A percentile compares a stretch with the other conserved stretches of the same genome.
These are phyloP conservation scores for Apostichopus californicus DNA, from an alignment of 35 echinoderm and acorn worm species.

Conservation along the genomic window DNA sequence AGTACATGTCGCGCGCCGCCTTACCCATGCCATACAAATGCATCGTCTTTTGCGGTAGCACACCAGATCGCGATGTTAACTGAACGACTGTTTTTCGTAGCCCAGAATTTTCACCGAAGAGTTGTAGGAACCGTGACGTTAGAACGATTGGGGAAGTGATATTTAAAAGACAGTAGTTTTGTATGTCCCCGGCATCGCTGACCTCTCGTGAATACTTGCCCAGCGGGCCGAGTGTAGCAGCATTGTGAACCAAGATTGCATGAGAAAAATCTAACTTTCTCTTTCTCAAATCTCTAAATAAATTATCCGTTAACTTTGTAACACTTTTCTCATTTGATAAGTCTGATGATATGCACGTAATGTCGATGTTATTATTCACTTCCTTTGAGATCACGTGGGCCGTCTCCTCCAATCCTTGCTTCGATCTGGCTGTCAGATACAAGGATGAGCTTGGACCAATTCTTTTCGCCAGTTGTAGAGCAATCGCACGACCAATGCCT, in stretches of 20 bases:
- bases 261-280: conserved; percentile 47
- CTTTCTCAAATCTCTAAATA: background rate
- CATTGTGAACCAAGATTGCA: conserved; percentile 66
- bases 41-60: conserved; percentile 55
- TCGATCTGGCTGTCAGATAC: conserved; percentile 59
- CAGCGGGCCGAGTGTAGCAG: conserved; percentile 52
- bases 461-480: conserved; percentile 48
- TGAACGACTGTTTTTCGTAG: conserved; percentile 59
- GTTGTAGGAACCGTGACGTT: conserved; percentile 58
- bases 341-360: conserved; percentile 25
- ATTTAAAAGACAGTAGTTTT: conserved; percentile 58
- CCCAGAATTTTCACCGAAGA: conserved; percentile 43
- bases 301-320: background rate
- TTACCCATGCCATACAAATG: conserved; percentile 67
- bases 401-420: conserved; percentile 10
- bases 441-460: conserved; percentile 48
- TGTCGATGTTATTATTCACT: background rate
- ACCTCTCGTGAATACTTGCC: conserved; percentile 35
- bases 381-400: background rate
- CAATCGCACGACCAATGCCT: conserved; percentile 76
- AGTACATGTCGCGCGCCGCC: conserved; percentile 75
- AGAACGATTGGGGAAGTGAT: conserved; percentile 58
- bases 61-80: conserved; percentile 33
- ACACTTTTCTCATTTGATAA: conserved; percentile 16
- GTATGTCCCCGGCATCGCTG: conserved; percentile 26